Conservation (phyloP, 1,140 invertebrate genomes). For the Trachymyrmex septentrionalis region DNA sequence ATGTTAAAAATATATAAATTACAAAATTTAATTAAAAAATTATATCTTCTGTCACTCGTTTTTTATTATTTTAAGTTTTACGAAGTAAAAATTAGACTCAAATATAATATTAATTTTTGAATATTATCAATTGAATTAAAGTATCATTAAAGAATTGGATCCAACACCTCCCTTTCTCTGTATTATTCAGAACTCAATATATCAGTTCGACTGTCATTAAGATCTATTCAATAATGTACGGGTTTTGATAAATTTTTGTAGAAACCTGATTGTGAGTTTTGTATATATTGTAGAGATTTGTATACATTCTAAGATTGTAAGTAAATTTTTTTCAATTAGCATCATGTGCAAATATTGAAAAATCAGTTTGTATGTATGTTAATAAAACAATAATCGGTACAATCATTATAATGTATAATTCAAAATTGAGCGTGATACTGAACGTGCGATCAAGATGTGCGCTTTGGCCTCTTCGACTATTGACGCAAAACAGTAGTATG, state of each 20-base stretch:
- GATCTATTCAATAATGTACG: background rate
- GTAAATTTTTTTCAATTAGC: constrained; percentile 16
- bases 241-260: constrained; percentile 12
- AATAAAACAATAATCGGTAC: background rate
- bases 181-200: background rate
- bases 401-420: background rate
- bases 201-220: constrained; percentile 1
- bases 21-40: background rate
- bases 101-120: background rate
- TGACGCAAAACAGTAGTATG: constrained; percentile 81
- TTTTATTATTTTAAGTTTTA: background rate
- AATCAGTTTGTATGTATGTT: background rate
- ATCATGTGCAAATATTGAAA: background rate
- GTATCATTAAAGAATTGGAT: background rate
- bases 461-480: constrained; percentile 68
- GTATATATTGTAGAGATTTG: too few species aligned
- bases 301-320: background rate
- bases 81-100: background rate
- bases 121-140: background rate
- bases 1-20: background rate
- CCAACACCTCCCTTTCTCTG: background rate
- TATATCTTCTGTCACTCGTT: background rate
- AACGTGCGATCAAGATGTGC: constrained; percentile 50
- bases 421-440: constrained; percentile 18
- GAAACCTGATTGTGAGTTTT: background rate